Evolutionary conservation across 2,113 vertebrate genomes (phyloP).

Genomic region (Trematomus loennbergii): DNA sequence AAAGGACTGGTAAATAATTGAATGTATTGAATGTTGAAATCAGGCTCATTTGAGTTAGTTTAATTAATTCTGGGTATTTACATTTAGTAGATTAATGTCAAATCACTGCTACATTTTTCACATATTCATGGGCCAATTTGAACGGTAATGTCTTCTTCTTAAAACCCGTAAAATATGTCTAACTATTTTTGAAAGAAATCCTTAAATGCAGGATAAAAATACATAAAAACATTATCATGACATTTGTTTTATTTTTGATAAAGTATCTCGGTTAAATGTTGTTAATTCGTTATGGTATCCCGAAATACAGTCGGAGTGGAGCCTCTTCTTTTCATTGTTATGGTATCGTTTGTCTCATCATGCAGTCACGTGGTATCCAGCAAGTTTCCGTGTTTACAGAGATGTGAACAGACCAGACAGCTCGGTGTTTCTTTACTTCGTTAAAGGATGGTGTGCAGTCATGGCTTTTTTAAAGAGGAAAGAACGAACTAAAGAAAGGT

Average conservation of each 20-base stretch:
- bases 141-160: no score
- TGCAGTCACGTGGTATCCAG: constrained; percentile 65
- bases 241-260: not conserved
- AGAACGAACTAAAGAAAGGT: constrained; percentile 80
- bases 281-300: not conserved
- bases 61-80: not conserved
- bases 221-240: not conserved
- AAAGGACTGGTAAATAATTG: no score
- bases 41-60: no score
- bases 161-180: no score
- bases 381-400: constrained; percentile 75
- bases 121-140: no score
- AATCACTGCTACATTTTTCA: not conserved
- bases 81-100: not conserved
- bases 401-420: constrained; percentile 3
- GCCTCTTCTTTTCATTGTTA: not conserved
- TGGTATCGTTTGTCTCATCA: not conserved
- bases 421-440: not conserved
- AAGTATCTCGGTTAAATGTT: not conserved
- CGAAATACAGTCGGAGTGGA: constrained; percentile 27
- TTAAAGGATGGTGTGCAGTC: constrained; percentile 53
- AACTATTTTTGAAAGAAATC: no score
- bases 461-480: constrained; percentile 81
- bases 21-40: no score
- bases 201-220: no score